Percentiles rank a stretch among this genome's conserved stretches.
Conservation (phyloP, 2,113 vertebrate species). For the Sigmodon hispidus region DNA sequence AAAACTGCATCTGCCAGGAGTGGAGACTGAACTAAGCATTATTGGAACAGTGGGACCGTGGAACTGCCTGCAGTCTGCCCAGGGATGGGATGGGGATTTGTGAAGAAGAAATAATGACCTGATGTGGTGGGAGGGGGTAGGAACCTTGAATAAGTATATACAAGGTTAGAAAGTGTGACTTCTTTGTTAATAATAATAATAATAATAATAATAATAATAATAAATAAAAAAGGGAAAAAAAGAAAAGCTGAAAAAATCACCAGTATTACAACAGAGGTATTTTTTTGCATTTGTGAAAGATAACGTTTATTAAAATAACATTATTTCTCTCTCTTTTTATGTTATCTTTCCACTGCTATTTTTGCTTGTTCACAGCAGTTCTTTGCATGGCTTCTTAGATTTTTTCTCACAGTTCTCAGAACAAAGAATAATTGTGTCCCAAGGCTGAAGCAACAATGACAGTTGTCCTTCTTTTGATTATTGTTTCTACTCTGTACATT, state of each 20-base stretch:
- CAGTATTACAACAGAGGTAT: slow-evolving; percentile 11
- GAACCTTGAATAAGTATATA: too few relatives aligned
- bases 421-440: slow-evolving; percentile 77
- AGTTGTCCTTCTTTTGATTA: slow-evolving; percentile 72
- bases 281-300: slow-evolving; percentile 51
- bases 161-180: too few relatives aligned
- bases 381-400: slow-evolving; percentile 54
- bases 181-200: too few relatives aligned
- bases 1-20: too few relatives aligned
- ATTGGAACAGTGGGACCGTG: too few relatives aligned
- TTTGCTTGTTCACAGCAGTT: slow-evolving; percentile 46
- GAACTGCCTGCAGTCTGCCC: too few relatives aligned
- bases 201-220: too few relatives aligned
- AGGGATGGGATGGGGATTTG: too few relatives aligned
- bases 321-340: slow-evolving; percentile 18
- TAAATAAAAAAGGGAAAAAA: too few relatives aligned
- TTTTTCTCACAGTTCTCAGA: slow-evolving; percentile 60
- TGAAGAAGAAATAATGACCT: too few relatives aligned
- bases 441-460: slow-evolving; percentile 72
- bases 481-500: slow-evolving; percentile 72
- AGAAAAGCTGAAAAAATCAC: slow-evolving; percentile 36
- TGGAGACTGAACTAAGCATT: too few relatives aligned
- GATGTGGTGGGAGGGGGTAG: too few relatives aligned
- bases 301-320: slow-evolving; percentile 45
- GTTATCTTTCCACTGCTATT: slow-evolving; percentile 19